Percentiles rank a stretch among this genome's conserved stretches.
Conservation (phyloP, 2,888 invertebrate genomes). For the Conomelus anceps region DNA sequence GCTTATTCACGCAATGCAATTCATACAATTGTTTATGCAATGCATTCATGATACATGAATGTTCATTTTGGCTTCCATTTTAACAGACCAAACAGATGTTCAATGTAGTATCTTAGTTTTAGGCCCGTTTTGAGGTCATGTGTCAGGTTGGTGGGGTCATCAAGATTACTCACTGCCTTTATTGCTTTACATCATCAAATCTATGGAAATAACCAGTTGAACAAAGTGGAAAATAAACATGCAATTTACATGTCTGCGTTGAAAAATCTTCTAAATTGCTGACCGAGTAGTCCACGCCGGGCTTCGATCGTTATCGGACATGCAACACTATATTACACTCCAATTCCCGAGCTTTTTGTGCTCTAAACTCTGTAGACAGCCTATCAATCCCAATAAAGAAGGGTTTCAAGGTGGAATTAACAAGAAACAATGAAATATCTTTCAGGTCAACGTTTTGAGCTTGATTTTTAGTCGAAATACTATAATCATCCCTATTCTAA, state of each 20-base stretch:
- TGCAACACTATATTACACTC: background rate
- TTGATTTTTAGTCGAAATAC: background rate
- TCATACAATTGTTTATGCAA: too few relatives aligned
- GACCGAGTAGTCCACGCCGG: background rate
- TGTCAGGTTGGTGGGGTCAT: background rate
- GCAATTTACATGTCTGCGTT: background rate
- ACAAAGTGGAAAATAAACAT: background rate
- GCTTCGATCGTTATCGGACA: background rate
- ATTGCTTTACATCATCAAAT: background rate
- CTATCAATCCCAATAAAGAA: background rate
- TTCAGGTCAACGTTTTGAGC: background rate
- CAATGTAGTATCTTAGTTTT: too few relatives aligned
- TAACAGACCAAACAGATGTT: background rate
- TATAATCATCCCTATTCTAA: background rate
- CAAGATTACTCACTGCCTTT: background rate
- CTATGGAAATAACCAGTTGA: background rate
- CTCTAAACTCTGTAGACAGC: background rate
- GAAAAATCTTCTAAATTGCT: background rate
- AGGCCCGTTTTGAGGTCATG: background rate
- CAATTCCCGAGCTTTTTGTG: background rate
- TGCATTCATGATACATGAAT: too few relatives aligned
- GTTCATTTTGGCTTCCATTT: too few relatives aligned
- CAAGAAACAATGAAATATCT: background rate
- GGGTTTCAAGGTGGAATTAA: background rate
- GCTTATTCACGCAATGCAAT: too few relatives aligned